Evolutionary conservation across 2,888 invertebrate genomes (phyloP), one percentile per base, ranked within the genome.

Genomic region (Chesias legatella): DNA sequence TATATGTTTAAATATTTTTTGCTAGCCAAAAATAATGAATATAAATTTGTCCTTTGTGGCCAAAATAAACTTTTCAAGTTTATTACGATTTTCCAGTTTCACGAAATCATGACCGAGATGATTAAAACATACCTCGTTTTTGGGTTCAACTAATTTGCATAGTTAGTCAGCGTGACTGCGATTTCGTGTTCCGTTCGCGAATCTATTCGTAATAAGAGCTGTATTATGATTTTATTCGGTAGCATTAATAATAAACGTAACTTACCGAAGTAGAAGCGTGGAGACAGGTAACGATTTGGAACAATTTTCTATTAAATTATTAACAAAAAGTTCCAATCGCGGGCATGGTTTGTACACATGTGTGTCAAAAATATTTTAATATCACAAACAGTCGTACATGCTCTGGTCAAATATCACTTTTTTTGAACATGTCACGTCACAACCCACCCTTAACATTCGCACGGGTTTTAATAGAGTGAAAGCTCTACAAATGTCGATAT

Each of bases 381-480:
- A 61, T 73, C 75, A 77, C 74, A 69, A 72, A 67, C 52, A 59
- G 54, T 52, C 49, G 33, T 53, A 43, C 45, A 67, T 64, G 67
- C 69, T 63, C 51, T 58, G 66, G 66, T 80, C 75, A 81, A 76
- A 76, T 67, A 74, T 65, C 81, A 83, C 82, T 73, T 63, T 65
- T 54, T 50, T 54, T 36, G 66, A 77, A 67, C 83, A 80, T 82
- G 67, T 74, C 79, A 79, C 74, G 67, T 54, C 80, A 82, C 81
- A 73, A 51, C 51, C 51, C 34, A 60, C 70, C 67, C 71, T 65
- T 53, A 58, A 56, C 64, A 64, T 67, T 64, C 65, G 71, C 79
- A 82, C 77, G 70, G 53, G 61, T 17, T 17, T 17, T 17, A 17
- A 2, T 5, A 17, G 13, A 3, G n/a, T 17, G 5, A 17, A 17